Conservation (phyloP, 2,797 vertebrate genomes). For the Peromyscus aztecus region DNA sequence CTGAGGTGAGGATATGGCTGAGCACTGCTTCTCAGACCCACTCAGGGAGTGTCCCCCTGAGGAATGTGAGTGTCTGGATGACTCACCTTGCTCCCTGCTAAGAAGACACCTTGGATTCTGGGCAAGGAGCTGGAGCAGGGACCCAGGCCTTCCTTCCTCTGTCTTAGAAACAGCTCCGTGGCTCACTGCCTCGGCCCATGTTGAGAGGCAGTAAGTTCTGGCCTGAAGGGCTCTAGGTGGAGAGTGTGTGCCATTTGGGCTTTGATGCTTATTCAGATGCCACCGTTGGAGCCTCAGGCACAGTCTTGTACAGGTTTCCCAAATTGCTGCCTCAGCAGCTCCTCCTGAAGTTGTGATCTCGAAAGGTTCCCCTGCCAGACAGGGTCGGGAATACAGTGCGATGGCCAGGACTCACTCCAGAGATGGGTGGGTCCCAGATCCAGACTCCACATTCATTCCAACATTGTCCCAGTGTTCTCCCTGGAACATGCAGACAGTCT, state of each 20-base stretch:
- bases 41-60: background rate
- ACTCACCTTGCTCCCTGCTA: background rate
- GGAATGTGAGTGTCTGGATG: background rate
- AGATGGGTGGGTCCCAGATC: background rate
- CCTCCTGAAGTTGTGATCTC: accelerated
- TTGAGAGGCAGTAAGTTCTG: background rate
- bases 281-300: background rate
- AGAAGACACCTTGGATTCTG: background rate
- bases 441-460: background rate
- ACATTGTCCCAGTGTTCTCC: accelerated
- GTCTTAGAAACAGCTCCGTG: background rate
- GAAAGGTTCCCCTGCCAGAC: background rate
- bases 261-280: accelerated
- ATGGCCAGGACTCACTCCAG: background rate
- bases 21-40: background rate
- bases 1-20: accelerated
- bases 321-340: background rate
- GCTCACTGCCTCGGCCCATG: background rate
- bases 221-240: background rate
- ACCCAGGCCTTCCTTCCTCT: background rate
- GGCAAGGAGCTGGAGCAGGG: accelerated
- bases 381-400: background rate
- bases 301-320: accelerated
- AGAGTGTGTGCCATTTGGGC: background rate
- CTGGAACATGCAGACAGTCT: accelerated